A percentile compares a stretch with the other conserved stretches of the same genome.
phyloP scores from a whole-genome alignment of 2,888 invertebrate genomes.

The Drosophila niveifrons region DNA sequence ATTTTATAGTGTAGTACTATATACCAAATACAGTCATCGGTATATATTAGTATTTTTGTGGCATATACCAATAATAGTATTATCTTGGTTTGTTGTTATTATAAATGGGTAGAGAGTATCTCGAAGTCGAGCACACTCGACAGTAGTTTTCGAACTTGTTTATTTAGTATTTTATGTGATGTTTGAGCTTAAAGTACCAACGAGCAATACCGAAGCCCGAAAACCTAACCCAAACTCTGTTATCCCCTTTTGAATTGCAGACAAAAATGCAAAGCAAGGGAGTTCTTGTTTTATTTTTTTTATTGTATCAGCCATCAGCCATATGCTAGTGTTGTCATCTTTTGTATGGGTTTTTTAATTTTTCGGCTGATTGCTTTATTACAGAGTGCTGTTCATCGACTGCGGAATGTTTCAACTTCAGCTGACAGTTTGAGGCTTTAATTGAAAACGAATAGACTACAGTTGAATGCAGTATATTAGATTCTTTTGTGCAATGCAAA shows the following conservation, averaged over 20 bases:
- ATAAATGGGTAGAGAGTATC: too few relatives aligned
- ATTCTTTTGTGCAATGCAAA: too few relatives aligned
- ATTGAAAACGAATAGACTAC: constrained; percentile 30
- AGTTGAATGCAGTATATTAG: not conserved
- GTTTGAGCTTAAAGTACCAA: constrained; percentile 47
- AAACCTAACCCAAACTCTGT: constrained; percentile 28
- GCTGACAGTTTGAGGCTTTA: constrained; percentile 24
- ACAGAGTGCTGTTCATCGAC: constrained; percentile 38
- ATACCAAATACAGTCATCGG: too few relatives aligned
- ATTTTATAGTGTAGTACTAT: too few relatives aligned
- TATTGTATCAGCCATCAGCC: constrained; percentile 23
- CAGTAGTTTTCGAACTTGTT: too few relatives aligned
- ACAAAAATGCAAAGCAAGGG: constrained; percentile 50
- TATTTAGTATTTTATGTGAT: constrained; percentile 39
- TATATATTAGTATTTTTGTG: too few relatives aligned
- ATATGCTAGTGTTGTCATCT: constrained; percentile 40
- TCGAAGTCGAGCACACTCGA: too few relatives aligned
- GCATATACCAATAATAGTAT: too few relatives aligned
- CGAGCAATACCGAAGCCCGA: constrained; percentile 38
- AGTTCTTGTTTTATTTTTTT: constrained; percentile 5
- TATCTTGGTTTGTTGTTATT: too few relatives aligned
- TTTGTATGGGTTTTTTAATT: constrained; percentile 64
- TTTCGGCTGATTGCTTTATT: constrained; percentile 71
- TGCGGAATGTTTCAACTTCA: constrained; percentile 12
- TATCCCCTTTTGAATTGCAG: constrained; percentile 49